Evolutionary conservation across 2,888 invertebrate genomes (phyloP).

Genomic region (Caenorhabditis afra): DNA sequence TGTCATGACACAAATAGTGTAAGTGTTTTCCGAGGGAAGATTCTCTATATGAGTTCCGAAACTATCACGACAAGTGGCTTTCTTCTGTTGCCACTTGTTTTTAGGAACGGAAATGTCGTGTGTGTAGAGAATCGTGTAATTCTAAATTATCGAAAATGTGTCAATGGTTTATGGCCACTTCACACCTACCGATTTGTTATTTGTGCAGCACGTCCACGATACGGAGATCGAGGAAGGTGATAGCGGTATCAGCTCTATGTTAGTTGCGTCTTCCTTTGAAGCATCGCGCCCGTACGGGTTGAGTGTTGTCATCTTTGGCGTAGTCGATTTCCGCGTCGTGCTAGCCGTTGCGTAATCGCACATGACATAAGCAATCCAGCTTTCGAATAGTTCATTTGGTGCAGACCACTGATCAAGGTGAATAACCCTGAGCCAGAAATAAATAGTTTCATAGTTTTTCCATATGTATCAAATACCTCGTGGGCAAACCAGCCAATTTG

Average conservation of each 20-base stretch:
- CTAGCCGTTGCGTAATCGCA: conserved; percentile 72
- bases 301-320: conserved; percentile 59
- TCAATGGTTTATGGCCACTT: not conserved
- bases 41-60: conserved; percentile 66
- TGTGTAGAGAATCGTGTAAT: conserved; percentile 76
- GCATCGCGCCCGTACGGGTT: conserved; percentile 52
- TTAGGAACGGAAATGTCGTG: conserved; percentile 70
- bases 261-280: conserved; percentile 68
- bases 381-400: conserved; percentile 71
- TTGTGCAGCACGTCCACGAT: conserved; percentile 79
- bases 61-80: conserved; percentile 72
- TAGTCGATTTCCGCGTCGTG: conserved; percentile 63
- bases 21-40: conserved; percentile 73
- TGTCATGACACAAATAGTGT: conserved; percentile 74
- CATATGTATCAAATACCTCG: conserved; percentile 50
- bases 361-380: conserved; percentile 75
- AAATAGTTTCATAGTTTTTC: not conserved
- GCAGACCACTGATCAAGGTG: conserved; percentile 77
- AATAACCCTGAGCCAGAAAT: conserved; percentile 69
- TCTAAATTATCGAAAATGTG: conserved; percentile 62
- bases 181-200: conserved; percentile 69
- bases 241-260: conserved; percentile 73
- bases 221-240: conserved; percentile 73
- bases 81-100: conserved; percentile 69
- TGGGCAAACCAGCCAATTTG: conserved; percentile 66